phyloP scores from a whole-genome alignment of 1,140 invertebrate species.

The Brachionus plicatilis region DNA sequence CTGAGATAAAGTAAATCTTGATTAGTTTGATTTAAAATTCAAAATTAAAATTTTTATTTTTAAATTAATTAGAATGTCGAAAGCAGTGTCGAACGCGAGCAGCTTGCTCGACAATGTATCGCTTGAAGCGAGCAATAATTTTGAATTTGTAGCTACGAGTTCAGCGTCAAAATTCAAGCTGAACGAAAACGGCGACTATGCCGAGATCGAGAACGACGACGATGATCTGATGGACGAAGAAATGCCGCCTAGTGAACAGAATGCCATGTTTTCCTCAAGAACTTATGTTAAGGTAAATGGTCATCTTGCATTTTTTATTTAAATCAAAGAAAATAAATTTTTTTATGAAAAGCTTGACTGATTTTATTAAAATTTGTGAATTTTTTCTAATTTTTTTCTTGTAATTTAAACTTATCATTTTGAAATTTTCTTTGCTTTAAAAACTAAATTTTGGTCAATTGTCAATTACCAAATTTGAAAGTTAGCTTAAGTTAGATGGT shows the following conservation, averaged over 20 bases:
- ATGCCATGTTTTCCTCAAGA: slow-evolving; percentile 11
- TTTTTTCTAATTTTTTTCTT: background rate
- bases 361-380: background rate
- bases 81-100: background rate
- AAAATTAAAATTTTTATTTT: background rate
- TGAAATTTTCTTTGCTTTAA: background rate
- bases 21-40: background rate
- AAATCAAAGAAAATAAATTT: background rate
- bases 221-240: slow-evolving; percentile 3
- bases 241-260: background rate
- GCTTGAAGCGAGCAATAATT: slow-evolving; percentile 32
- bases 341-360: slow-evolving; percentile 8
- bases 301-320: background rate
- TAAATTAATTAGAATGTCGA: slow-evolving; percentile 4
- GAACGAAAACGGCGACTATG: background rate
- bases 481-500: background rate
- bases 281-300: slow-evolving; percentile 36
- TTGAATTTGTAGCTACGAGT: background rate
- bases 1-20: slow-evolving; percentile 7
- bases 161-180: background rate
- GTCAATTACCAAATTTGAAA: background rate
- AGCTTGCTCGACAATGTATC: slow-evolving; percentile 39
- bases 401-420: background rate
- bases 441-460: background rate
- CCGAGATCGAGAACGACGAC: background rate